These are phyloP conservation scores for Probaryconus sp. DNA, from an alignment of 1,140 invertebrate species.

Conservation along the genomic window DNA sequence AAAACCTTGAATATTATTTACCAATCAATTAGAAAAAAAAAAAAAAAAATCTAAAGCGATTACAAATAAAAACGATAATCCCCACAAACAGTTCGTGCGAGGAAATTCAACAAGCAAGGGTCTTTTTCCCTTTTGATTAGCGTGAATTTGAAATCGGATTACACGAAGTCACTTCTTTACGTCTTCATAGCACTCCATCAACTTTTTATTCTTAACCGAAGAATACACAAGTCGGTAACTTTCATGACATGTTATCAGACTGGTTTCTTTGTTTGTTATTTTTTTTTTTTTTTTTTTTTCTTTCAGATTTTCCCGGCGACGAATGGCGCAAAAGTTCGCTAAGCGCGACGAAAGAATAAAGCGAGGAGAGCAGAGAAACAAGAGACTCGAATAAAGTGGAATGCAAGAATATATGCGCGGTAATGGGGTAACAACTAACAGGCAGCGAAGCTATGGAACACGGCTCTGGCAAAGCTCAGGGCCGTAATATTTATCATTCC, in stretches of 20 bases:
- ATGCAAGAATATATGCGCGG: constrained; percentile 54
- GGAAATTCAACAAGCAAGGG: constrained; percentile 22
- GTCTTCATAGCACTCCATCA: constrained; percentile 35
- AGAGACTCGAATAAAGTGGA: constrained; percentile 54
- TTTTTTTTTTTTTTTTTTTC: constrained; percentile 17
- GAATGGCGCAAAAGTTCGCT: constrained; percentile 52
- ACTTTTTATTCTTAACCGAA: constrained; percentile 49
- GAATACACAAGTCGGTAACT: constrained; percentile 47
- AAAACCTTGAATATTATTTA: too few relatives aligned
- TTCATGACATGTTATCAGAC: constrained; percentile 43
- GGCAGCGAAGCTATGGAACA: constrained; percentile 48
- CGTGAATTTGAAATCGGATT: constrained; percentile 44
- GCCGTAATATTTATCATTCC: constrained; percentile 67
- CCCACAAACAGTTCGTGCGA: constrained; percentile 4
- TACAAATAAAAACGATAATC: too few relatives aligned
- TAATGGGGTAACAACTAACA: constrained; percentile 66
- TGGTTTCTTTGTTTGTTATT: constrained; percentile 37
- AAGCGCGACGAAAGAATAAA: constrained; percentile 36
- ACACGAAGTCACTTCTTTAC: constrained; percentile 33
- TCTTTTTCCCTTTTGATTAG: constrained; percentile 25
- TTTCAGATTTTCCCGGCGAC: constrained; percentile 17
- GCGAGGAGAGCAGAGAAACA: background rate
- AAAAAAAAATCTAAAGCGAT: too few relatives aligned
- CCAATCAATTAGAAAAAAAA: too few relatives aligned
- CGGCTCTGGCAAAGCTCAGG: constrained; percentile 55